phyloP scores from a whole-genome alignment of 2,113 vertebrate species.

The Crotalus tigris region DNA sequence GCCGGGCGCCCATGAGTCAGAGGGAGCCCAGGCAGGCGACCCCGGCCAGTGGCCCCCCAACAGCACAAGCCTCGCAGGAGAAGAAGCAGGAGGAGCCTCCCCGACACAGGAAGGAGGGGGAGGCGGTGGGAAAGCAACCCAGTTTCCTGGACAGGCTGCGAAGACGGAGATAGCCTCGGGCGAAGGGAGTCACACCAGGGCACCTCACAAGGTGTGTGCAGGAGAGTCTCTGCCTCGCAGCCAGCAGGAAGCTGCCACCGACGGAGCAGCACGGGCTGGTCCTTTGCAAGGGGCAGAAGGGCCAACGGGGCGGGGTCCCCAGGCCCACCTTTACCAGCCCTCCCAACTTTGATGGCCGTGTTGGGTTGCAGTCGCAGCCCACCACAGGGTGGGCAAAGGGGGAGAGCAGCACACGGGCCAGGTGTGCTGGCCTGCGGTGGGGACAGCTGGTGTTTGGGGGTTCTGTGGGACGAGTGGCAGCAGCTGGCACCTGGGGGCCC shows the following conservation, averaged over 20 bases:
- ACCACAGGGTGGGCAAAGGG: not conserved
- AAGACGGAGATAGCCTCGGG: not conserved
- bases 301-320: not conserved
- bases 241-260: not conserved
- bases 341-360: not conserved
- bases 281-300: not conserved
- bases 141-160: not conserved
- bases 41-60: too few species aligned
- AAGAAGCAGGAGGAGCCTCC: not conserved
- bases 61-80: not conserved
- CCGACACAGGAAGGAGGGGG: not conserved
- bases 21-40: not conserved
- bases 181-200: not conserved
- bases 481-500: not conserved
- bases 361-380: not conserved
- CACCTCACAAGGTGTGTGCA: not conserved
- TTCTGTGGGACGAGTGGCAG: not conserved
- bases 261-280: not conserved
- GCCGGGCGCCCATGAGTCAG: not conserved
- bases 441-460: not conserved
- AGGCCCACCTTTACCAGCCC: accelerated
- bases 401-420: accelerated
- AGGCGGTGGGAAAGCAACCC: not conserved
- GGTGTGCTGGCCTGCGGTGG: not conserved
- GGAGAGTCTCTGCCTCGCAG: not conserved